Percentiles rank a stretch among this genome's conserved stretches.
phyloP scores from a whole-genome alignment of 2,888 invertebrate genomes.

The Pyrrhosoma nymphula region DNA sequence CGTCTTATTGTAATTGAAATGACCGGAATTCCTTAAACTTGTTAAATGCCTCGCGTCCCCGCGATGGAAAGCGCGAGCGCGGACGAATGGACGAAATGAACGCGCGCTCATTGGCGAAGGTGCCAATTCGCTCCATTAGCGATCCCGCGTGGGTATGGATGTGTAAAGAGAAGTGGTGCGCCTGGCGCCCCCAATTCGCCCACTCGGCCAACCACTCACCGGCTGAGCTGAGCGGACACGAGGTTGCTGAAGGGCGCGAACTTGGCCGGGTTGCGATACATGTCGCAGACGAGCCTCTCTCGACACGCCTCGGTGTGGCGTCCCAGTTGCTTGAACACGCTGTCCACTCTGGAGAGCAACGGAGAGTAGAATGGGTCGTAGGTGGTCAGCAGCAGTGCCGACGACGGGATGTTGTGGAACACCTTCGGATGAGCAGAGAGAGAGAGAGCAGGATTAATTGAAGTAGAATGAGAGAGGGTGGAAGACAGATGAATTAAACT shows the following conservation, averaged over 20 bases:
- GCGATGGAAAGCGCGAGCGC: too few species aligned
- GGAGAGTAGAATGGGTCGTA: slow-evolving; percentile 94
- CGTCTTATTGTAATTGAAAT: too few species aligned
- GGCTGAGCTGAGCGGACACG: slow-evolving; percentile 92
- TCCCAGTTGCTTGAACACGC: slow-evolving; percentile 75
- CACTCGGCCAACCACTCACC: slow-evolving; percentile 80
- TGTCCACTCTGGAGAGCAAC: slow-evolving; percentile 83
- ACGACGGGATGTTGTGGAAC: slow-evolving; percentile 92
- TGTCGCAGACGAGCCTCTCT: slow-evolving; percentile 89
- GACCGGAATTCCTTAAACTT: too few species aligned
- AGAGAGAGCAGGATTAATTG: background rate
- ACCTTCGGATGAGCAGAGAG: slow-evolving; percentile 78
- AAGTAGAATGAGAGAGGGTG: too few species aligned
- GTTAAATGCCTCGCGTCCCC: too few species aligned
- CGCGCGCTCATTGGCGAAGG: background rate
- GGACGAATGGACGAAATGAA: too few species aligned
- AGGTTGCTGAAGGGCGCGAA: slow-evolving; percentile 93
- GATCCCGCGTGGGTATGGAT: too few species aligned
- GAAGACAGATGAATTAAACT: too few species aligned
- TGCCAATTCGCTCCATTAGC: background rate
- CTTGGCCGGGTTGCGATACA: slow-evolving; percentile 90
- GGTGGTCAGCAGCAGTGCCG: slow-evolving; percentile 89
- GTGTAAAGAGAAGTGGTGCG: too few species aligned
- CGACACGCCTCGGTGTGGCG: slow-evolving; percentile 84
- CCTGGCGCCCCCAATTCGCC: background rate